Evolutionary conservation across 1,140 invertebrate genomes (phyloP).

Genomic region (Drosophila nannoptera): DNA sequence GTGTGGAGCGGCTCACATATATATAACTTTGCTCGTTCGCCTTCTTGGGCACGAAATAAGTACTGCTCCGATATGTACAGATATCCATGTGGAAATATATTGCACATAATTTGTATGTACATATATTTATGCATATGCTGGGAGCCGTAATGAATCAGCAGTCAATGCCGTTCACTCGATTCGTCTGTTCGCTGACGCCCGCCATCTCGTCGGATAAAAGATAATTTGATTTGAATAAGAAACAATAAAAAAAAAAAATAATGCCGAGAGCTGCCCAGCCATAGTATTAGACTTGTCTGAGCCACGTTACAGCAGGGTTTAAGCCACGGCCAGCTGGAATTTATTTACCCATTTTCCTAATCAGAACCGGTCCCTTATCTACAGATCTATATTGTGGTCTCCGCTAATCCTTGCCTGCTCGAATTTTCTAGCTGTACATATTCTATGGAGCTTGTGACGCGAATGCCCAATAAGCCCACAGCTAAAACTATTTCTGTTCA

Average conservation of each 20-base stretch:
- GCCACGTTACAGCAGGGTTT: constrained; percentile 10
- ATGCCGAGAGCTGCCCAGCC: constrained; percentile 13
- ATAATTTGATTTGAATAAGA: background rate
- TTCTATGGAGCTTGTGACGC: constrained; percentile 23
- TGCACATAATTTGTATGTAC: constrained; percentile 10
- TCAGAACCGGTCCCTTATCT: constrained; percentile 64
- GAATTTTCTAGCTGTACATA: constrained; percentile 48
- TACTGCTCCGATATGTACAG: constrained; percentile 12
- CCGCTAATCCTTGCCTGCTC: constrained; percentile 57
- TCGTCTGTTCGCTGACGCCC: background rate
- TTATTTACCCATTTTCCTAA: constrained; percentile 47
- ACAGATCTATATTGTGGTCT: constrained; percentile 49
- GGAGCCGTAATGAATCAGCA: background rate
- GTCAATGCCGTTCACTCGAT: constrained; percentile 34
- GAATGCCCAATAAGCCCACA: constrained; percentile 50
- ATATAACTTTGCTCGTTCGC: constrained; percentile 36
- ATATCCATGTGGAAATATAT: constrained; percentile 25
- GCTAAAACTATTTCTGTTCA: constrained; percentile 7
- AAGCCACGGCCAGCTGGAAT: constrained; percentile 38
- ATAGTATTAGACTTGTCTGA: constrained; percentile 41
- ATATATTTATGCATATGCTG: constrained; percentile 6
- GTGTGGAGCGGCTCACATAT: constrained; percentile 32
- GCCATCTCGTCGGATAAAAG: background rate
- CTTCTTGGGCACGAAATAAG: constrained; percentile 31
- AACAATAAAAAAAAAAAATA: constrained; percentile 6